phyloP scores from a whole-genome alignment of 2,113 vertebrate species.

The Platycercus adscitus region DNA sequence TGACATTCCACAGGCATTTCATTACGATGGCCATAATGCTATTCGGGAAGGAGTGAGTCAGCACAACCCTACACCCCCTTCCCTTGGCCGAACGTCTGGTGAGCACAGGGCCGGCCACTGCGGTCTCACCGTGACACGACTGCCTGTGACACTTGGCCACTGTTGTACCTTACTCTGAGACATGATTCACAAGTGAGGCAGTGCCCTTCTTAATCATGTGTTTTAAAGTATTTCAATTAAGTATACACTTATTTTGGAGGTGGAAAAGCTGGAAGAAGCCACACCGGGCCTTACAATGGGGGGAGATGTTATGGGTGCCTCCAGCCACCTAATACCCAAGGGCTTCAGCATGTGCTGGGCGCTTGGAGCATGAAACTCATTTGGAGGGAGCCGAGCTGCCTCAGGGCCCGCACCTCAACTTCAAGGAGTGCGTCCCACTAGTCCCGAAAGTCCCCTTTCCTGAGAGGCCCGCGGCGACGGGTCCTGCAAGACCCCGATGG shows the following conservation, averaged over 20 bases:
- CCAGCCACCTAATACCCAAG: not conserved
- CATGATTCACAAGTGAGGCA: fast-evolving
- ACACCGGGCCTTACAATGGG: not conserved
- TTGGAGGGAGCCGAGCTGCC: not conserved
- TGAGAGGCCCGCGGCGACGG: not conserved
- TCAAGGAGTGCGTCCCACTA: fast-evolving
- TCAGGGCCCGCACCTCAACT: not conserved
- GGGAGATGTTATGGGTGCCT: fast-evolving
- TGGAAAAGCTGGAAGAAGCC: fast-evolving
- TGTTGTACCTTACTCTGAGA: fast-evolving
- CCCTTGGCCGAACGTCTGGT: not conserved
- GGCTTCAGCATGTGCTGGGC: not conserved
- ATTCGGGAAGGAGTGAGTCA: not conserved
- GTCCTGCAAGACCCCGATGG: fast-evolving
- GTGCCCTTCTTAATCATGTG: fast-evolving
- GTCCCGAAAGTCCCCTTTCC: too few species aligned
- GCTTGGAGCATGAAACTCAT: not conserved
- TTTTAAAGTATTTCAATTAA: fast-evolving
- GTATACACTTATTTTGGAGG: fast-evolving
- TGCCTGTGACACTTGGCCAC: fast-evolving
- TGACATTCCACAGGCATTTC: not conserved
- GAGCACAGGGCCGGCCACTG: fast-evolving
- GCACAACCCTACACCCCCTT: not conserved
- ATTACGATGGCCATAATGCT: fast-evolving
- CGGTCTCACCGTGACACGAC: fast-evolving